A percentile compares a stretch with the other conserved stretches of the same genome.
These are phyloP conservation scores for Cheilosia urbana DNA, from an alignment of 2,888 invertebrate genomes.

Conservation along the genomic window DNA sequence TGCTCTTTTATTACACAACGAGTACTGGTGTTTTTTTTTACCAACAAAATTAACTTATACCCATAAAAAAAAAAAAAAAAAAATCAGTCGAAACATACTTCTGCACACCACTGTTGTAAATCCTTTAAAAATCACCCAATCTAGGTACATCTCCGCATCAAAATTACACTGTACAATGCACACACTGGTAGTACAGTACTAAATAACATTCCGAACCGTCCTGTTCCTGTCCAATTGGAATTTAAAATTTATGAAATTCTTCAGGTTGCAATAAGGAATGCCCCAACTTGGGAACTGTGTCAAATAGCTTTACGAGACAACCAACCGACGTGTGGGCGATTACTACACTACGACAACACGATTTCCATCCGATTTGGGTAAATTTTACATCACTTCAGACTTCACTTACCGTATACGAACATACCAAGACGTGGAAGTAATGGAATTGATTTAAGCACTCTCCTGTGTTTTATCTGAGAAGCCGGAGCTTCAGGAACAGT, in stretches of 20 bases:
- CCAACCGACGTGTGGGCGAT: constrained; percentile 47
- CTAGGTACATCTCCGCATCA: too few relatives aligned
- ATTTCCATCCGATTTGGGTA: constrained; percentile 40
- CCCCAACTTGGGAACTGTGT: constrained; percentile 65
- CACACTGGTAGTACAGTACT: too few relatives aligned
- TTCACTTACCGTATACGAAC: not conserved
- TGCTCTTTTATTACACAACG: too few relatives aligned
- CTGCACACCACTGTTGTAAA: not conserved
- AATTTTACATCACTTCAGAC: constrained; percentile 3
- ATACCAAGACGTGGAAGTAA: constrained; percentile 32
- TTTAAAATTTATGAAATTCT: constrained; percentile 72
- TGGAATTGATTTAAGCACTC: constrained; percentile 65
- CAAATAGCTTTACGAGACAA: constrained; percentile 70
- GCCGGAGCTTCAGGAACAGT: constrained; percentile 36
- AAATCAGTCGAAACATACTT: too few relatives aligned
- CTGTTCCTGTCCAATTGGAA: constrained; percentile 53
- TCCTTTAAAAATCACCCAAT: too few relatives aligned
- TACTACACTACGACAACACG: constrained; percentile 21
- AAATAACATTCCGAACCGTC: not conserved
- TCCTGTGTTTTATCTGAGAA: not conserved
- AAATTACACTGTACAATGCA: too few relatives aligned
- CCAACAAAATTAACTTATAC: too few relatives aligned
- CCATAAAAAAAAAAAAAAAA: too few relatives aligned
- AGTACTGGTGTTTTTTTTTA: too few relatives aligned
- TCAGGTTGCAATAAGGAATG: constrained; percentile 63